Percentiles rank a stretch among this genome's conserved stretches.
phyloP scores from a whole-genome alignment of 30 jellyfish, hydroid and myxozoan genomes.

The Sanderia malayensis region DNA sequence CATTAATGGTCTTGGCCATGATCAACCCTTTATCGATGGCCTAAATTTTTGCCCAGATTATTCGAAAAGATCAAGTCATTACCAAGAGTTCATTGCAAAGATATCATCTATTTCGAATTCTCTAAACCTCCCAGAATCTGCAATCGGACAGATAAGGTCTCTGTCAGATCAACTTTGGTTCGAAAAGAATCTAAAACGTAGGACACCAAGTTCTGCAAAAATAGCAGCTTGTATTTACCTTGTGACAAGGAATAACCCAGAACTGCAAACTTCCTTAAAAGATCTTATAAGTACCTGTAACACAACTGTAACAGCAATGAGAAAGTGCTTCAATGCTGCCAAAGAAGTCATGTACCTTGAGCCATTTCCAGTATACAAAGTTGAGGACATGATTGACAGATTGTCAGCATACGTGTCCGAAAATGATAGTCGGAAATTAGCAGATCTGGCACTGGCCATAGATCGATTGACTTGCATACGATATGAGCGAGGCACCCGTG shows the following conservation, averaged over 20 bases:
- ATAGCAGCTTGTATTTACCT: slow-evolving; percentile 44
- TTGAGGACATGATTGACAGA: background rate
- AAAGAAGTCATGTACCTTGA: background rate
- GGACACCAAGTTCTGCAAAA: slow-evolving; percentile 10
- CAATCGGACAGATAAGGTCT: slow-evolving; percentile 14
- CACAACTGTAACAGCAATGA: background rate
- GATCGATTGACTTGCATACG: background rate
- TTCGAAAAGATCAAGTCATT: background rate
- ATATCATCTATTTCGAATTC: slow-evolving; percentile 9
- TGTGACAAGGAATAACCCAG: slow-evolving; percentile 4
- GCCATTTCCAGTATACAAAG: background rate
- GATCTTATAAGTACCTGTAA: slow-evolving; percentile 16
- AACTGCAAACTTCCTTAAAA: background rate
- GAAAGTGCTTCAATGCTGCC: background rate
- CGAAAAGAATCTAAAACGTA: slow-evolving; percentile 1
- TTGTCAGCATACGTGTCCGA: background rate
- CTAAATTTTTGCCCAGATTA: background rate
- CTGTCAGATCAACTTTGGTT: slow-evolving; percentile 18
- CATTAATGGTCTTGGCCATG: no score
- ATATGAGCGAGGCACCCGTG: background rate
- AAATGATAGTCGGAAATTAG: background rate
- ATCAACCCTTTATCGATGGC: no score
- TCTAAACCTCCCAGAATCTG: slow-evolving; percentile 19
- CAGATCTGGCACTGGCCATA: background rate
- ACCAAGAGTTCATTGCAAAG: slow-evolving; percentile 29